A percentile compares a stretch with the other conserved stretches of the same genome.
phyloP scores from a whole-genome alignment of 2,888 invertebrate species.

The Heliconius hortense region DNA sequence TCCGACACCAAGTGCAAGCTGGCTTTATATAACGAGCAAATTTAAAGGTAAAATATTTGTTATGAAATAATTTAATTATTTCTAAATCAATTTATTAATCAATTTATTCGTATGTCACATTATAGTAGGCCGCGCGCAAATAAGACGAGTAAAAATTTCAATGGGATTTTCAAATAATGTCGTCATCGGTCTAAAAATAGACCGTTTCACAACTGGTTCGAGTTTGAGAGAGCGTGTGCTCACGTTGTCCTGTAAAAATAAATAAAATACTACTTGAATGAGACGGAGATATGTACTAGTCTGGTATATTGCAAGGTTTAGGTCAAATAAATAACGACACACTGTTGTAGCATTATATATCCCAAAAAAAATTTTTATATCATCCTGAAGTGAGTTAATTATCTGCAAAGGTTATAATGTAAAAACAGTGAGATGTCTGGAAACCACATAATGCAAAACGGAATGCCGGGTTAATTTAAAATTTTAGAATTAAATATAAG shows the following conservation, averaged over 20 bases:
- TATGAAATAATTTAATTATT: neutral
- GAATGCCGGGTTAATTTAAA: neutral
- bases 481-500: no score
- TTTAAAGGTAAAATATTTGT: conserved; percentile 37
- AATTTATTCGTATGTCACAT: conserved; percentile 1
- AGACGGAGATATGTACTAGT: neutral
- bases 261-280: conserved; percentile 37
- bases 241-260: conserved; percentile 64
- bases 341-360: no score
- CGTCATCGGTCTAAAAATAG: conserved; percentile 73
- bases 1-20: conserved; percentile 30
- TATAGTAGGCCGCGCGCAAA: conserved; percentile 32
- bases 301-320: neutral
- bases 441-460: neutral
- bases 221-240: conserved; percentile 50
- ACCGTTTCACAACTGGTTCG: conserved; percentile 58
- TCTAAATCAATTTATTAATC: neutral
- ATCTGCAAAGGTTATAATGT: neutral
- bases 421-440: neutral
- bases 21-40: conserved; percentile 36
- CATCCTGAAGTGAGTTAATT: no score
- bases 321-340: no score
- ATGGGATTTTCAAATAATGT: conserved; percentile 66
- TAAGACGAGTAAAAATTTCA: conserved; percentile 57
- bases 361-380: no score